Evolutionary conservation across 2,888 invertebrate genomes (phyloP).

Genomic region (Craniophora ligustri): DNA sequence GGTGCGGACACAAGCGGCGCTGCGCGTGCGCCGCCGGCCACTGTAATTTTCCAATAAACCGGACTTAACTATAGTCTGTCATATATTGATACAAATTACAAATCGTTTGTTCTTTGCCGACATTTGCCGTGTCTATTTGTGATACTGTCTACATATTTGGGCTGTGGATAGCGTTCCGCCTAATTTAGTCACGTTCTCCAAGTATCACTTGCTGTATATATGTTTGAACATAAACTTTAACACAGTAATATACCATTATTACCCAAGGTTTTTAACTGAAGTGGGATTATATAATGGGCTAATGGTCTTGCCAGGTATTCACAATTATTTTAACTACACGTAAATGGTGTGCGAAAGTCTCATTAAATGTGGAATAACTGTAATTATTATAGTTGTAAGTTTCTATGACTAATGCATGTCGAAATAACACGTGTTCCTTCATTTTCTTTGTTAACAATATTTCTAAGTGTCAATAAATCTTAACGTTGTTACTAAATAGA

Average conservation of each 20-base stretch:
- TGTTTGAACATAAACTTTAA: neutral
- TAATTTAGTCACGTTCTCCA: slow-evolving; percentile 14
- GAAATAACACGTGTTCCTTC: slow-evolving; percentile 19
- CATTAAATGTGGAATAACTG: slow-evolving; percentile 5
- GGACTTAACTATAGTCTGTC: slow-evolving; percentile 44
- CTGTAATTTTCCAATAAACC: slow-evolving; percentile 67
- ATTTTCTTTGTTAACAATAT: slow-evolving; percentile 1
- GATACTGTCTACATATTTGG: slow-evolving; percentile 12
- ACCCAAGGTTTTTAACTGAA: neutral
- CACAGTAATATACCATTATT: neutral
- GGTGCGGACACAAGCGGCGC: slow-evolving; percentile 54
- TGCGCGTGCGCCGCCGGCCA: slow-evolving; percentile 38
- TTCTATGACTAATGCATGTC: slow-evolving; percentile 20
- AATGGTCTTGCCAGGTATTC: neutral
- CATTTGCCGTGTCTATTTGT: slow-evolving; percentile 14
- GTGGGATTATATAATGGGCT: too few relatives aligned
- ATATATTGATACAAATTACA: slow-evolving; percentile 44
- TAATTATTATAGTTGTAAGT: slow-evolving; percentile 5
- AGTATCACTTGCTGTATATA: slow-evolving; percentile 7
- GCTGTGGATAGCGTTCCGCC: neutral
- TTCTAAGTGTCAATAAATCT: slow-evolving; percentile 10
- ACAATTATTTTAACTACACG: neutral
- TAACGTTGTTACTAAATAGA: slow-evolving; percentile 1
- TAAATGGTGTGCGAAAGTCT: neutral
- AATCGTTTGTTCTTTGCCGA: slow-evolving; percentile 44